phyloP scores from a whole-genome alignment of 2,888 invertebrate species.

The Euproctis similis region DNA sequence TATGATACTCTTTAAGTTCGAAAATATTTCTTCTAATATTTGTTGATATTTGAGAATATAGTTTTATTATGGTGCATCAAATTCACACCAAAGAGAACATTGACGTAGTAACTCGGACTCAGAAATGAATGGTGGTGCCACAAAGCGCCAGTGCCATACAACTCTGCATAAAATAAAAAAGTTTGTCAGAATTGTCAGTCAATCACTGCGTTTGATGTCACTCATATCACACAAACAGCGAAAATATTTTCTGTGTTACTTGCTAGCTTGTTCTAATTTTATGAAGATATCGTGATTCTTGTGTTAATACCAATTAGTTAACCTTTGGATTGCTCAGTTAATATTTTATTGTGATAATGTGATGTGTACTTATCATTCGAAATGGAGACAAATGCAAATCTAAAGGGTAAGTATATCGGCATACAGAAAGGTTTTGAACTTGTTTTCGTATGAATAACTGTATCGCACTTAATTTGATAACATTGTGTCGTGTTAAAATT shows the following conservation, averaged over 20 bases:
- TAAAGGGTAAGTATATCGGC: constrained; percentile 57
- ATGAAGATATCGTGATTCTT: constrained; percentile 22
- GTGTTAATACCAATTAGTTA: constrained; percentile 18
- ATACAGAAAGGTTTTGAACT: constrained; percentile 32
- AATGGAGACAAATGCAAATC: constrained; percentile 69
- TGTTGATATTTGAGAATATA: too few species aligned
- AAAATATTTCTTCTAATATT: too few species aligned
- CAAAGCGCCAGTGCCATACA: too few species aligned
- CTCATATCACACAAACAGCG: constrained; percentile 31
- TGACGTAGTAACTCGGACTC: too few species aligned
- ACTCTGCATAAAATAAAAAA: too few species aligned
- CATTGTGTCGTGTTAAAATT: too few species aligned
- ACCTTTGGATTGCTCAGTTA: constrained; percentile 17
- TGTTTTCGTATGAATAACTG: constrained; percentile 71
- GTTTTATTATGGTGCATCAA: too few species aligned
- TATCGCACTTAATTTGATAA: constrained; percentile 51
- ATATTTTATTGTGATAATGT: constrained; percentile 58
- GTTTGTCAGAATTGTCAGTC: too few species aligned
- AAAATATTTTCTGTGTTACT: constrained; percentile 28
- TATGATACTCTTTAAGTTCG: too few species aligned
- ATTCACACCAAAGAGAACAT: too few species aligned
- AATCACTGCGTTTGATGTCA: constrained; percentile 30
- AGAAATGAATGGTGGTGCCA: too few species aligned
- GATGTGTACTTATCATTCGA: constrained; percentile 44
- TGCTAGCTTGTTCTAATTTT: constrained; percentile 42